These are phyloP conservation scores for Ormyrus thymus DNA, from an alignment of 2,888 invertebrate genomes.

Conservation along the genomic window DNA sequence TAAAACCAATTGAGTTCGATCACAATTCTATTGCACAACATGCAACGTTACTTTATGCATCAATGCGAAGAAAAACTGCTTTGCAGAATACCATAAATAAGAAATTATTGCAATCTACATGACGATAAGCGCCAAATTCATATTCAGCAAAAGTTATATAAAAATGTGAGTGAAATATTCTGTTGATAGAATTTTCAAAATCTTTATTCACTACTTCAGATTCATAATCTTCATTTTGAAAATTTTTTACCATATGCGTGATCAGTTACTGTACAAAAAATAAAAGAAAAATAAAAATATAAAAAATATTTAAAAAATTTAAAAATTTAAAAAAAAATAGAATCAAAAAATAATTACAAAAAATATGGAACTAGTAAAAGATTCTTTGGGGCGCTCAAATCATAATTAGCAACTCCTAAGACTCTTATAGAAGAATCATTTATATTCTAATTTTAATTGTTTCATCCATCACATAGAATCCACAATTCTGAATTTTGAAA, in stretches of 20 bases:
- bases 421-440: neutral
- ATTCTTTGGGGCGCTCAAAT: neutral
- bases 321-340: neutral
- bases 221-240: no score
- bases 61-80: slow-evolving; percentile 11
- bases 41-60: slow-evolving; percentile 19
- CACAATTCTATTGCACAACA: slow-evolving; percentile 40
- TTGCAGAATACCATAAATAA: neutral
- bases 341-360: neutral
- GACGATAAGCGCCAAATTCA: no score
- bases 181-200: no score
- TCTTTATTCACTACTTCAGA: no score
- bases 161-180: no score
- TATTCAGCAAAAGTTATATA: no score
- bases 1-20: slow-evolving; percentile 12
- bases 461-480: neutral
- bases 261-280: no score
- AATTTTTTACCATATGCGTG: no score
- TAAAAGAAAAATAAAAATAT: neutral
- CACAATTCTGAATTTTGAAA: no score
- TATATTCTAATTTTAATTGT: neutral
- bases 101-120: no score
- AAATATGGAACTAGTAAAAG: neutral
- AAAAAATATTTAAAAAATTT: slow-evolving; percentile 13
- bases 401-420: neutral